Evolutionary conservation across 2,113 vertebrate genomes (phyloP), one percentile per base, ranked within the genome.

Genomic region (Andinoacara biseriatus): DNA sequence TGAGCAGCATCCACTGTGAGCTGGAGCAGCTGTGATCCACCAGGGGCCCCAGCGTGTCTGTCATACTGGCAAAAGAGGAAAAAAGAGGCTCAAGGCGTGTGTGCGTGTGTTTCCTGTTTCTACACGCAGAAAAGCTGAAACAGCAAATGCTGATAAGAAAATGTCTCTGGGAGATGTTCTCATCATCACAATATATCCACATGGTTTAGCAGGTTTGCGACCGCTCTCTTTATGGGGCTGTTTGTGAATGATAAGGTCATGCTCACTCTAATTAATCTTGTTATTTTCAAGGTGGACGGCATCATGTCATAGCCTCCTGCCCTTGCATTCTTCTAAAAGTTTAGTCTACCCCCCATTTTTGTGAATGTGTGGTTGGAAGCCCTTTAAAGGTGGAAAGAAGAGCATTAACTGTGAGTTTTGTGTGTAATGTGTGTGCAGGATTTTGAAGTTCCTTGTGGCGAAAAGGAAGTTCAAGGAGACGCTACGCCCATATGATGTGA

Each of bases 391-490:
- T 58, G 40, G 29, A 49, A 9, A 22, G 22, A 54, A 18, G 74
- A 74, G 52, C 5, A 58, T 67, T 86, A 83, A 87, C 79, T 24
- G 29, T 13, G 24, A n/a, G 22, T 80, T 8, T 80, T 76, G 15
- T 86, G 67, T 86, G 74, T 86, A 57, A 88, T 69, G 26, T 84
- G 20, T 80, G 49, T 85, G 52, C 82, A 99, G 98, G 94, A 99
- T 98, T 88, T 95, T 99, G n/a, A 99, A 98, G 93, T 99, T 99
- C 92, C 95, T 99, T 69, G 98, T 99, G 90, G 98, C 98, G 86
- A 99, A 99, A 94, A 96, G 98, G 89, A 99, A 99, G 92, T 99
- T 99, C 93, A 99, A 99, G 94, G 98, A 99, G 95, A 99, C 97
- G 0, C 85, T 99, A 90, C 95, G 98, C 52, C 98, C 98, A 0